Evolutionary conservation across 2,113 vertebrate genomes (phyloP).

Genomic region (Calyptommatus sinebrachiatus): DNA sequence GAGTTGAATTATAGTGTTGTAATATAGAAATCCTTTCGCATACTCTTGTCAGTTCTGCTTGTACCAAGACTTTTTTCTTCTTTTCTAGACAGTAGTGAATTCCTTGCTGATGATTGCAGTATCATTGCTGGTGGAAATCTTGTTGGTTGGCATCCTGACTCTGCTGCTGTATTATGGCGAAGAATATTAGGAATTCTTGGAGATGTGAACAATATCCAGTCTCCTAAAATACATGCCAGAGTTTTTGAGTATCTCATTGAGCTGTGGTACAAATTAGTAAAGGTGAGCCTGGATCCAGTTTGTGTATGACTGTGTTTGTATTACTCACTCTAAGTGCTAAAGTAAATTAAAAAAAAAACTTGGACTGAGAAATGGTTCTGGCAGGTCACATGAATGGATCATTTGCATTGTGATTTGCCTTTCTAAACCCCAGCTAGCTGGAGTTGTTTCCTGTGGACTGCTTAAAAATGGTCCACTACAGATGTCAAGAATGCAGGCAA

Average conservation of each 20-base stretch:
- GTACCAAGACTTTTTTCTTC: background rate
- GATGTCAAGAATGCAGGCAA: too few relatives aligned
- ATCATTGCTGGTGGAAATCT: constrained; percentile 95
- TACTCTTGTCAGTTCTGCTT: background rate
- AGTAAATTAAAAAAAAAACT: background rate
- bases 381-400: too few relatives aligned
- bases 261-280: constrained; percentile 95
- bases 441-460: background rate
- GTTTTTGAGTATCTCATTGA: constrained; percentile 92
- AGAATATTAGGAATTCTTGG: constrained; percentile 94
- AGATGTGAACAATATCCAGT: constrained; percentile 92
- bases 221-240: constrained; percentile 91
- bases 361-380: too few relatives aligned
- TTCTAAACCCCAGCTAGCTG: too few relatives aligned
- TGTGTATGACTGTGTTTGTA: background rate
- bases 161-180: constrained; percentile 94
- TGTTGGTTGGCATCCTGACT: constrained; percentile 93
- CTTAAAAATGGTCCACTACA: too few relatives aligned
- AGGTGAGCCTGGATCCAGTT: constrained; percentile 73
- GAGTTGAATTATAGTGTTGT: background rate
- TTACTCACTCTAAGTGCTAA: constrained; percentile 9
- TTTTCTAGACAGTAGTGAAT: constrained; percentile 89
- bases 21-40: background rate
- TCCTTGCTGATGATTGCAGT: constrained; percentile 91
- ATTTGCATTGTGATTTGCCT: too few relatives aligned